Evolutionary conservation across 2,888 invertebrate genomes (phyloP), one percentile per base, ranked within the genome.

Genomic region (Nephrotoma guestfalica): DNA sequence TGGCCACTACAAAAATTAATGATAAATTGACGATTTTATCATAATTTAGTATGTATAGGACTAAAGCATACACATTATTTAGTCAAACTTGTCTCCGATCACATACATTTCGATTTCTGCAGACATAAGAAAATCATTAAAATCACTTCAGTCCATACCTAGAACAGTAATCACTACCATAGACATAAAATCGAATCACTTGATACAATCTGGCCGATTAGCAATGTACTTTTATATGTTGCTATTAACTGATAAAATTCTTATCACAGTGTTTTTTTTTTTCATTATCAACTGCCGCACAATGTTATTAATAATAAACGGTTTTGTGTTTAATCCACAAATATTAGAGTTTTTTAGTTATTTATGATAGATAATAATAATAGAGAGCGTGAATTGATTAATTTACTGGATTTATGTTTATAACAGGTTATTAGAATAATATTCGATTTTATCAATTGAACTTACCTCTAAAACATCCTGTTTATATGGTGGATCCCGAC

Each of bases 401-500:
- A 71, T 71, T 71, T 71, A 71, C 71, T 71, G 71, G 71, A 30
- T 71, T 71, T 71, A 71, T 71, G 30, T 71, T 71, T 71, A 71
- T 71, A 7, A 71, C 30, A 30, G 30, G 9, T 30, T 30, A 71
- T 47, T 57, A 43, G 45, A 86, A 42, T 51, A 51, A 15, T 51
- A 51, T 15, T 41, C 51, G 47, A 87, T 51, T 30, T 30, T 30
- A 30, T n/a, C 15, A 86, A 13, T 85, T 18, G 42, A 84, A 91
- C 92, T 92, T 90, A 94, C 95, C 89, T 90, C 88, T 88, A 95
- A 89, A 85, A 93, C 92, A 0, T 93, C 90, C 83, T 89, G 92
- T 89, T 94, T 95, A 88, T 94, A 95, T 0, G 94, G 92, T 0
- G 95, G 95, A 87, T 94, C 94, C 40, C 94, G 91, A 88, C 95